Evolutionary conservation across 30 jellyfish, hydroid and myxozoan genomes (phyloP).

Genomic region (Pelagia noctiluca): DNA sequence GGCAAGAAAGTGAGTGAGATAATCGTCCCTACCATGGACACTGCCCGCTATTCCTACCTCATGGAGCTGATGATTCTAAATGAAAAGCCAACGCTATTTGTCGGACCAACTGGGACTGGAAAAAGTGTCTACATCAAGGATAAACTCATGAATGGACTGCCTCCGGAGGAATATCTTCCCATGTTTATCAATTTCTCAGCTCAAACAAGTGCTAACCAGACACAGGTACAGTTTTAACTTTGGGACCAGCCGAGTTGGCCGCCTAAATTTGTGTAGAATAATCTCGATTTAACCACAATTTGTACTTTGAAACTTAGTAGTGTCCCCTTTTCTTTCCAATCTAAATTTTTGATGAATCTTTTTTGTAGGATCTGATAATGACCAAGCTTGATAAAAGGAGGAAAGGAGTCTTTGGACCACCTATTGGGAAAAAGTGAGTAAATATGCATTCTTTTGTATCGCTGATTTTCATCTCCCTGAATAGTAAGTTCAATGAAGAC

Average conservation of each 20-base stretch:
- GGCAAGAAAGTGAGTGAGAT: constrained; percentile 85
- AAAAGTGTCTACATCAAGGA: constrained; percentile 96
- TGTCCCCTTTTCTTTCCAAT: not conserved
- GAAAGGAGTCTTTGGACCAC: constrained; percentile 98
- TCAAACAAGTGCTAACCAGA: constrained; percentile 96
- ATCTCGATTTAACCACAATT: too few relatives aligned
- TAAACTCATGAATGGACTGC: constrained; percentile 86
- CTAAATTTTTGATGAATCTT: not conserved
- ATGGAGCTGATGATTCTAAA: constrained; percentile 86
- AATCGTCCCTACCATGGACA: constrained; percentile 98
- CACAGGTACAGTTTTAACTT: constrained; percentile 71
- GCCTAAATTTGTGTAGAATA: too few relatives aligned
- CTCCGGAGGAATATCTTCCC: constrained; percentile 84
- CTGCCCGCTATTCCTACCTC: constrained; percentile 95
- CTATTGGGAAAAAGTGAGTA: constrained; percentile 95
- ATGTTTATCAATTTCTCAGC: constrained; percentile 97
- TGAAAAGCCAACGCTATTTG: constrained; percentile 84
- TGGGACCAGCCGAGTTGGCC: too few relatives aligned
- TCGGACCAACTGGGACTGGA: constrained; percentile 99
- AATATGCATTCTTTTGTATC: not conserved
- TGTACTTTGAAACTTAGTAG: not conserved
- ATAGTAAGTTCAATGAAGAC: not conserved
- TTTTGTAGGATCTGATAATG: constrained; percentile 86
- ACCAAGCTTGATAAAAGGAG: constrained; percentile 95
- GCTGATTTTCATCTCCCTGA: not conserved